phyloP scores from a whole-genome alignment of 2,888 invertebrate species.

The Octonoba sinensis region DNA sequence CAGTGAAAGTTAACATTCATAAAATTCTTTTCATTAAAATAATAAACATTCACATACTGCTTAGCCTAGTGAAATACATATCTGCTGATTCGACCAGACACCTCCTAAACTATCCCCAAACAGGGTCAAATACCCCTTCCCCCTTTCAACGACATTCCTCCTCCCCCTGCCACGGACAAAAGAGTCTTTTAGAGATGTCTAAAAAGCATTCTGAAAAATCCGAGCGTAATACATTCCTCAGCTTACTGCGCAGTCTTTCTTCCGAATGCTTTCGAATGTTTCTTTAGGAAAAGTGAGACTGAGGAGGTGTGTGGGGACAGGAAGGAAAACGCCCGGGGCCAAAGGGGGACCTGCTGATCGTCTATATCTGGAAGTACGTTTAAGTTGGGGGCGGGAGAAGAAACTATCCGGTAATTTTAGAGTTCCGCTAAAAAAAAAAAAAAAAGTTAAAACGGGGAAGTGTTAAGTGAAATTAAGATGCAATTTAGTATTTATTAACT shows the following conservation, averaged over 20 bases:
- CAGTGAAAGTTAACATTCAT: no score
- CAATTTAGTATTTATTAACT: no score
- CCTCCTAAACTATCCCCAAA: constrained; percentile 20
- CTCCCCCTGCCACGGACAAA: constrained; percentile 25
- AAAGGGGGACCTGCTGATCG: constrained; percentile 29
- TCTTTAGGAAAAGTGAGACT: background rate
- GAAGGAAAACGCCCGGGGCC: constrained; percentile 40
- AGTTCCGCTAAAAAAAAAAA: no score
- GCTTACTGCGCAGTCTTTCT: constrained; percentile 20
- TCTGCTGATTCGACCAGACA: constrained; percentile 24
- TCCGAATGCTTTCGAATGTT: constrained; percentile 17
- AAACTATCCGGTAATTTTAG: constrained; percentile 12
- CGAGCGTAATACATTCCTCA: constrained; percentile 31
- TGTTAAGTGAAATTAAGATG: no score
- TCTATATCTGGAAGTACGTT: constrained; percentile 8
- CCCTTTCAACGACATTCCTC: background rate
- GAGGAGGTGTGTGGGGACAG: background rate
- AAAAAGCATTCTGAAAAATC: constrained; percentile 55
- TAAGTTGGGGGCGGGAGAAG: background rate
- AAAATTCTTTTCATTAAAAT: no score
- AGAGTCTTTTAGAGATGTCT: constrained; percentile 50
- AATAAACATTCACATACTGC: no score
- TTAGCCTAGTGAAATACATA: constrained; percentile 5
- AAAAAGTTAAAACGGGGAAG: no score
- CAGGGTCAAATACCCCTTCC: constrained; percentile 37